phyloP scores from a whole-genome alignment of 2,888 invertebrate genomes.

The Pediacus dermestoides region DNA sequence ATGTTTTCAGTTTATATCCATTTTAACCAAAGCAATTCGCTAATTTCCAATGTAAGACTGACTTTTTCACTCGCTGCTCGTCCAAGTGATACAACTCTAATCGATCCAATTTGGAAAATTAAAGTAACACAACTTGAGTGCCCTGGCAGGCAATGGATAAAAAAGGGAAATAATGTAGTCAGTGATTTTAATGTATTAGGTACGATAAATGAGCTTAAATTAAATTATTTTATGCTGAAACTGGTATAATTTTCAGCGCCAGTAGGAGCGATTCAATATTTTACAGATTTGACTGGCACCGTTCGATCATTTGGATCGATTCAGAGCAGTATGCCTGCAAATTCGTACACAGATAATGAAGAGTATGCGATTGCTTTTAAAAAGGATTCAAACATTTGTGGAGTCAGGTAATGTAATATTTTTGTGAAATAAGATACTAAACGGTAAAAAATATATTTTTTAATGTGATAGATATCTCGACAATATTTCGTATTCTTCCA shows the following conservation, averaged over 20 bases:
- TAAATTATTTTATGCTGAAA: constrained; percentile 9
- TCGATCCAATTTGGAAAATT: constrained; percentile 37
- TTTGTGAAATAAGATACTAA: constrained; percentile 3
- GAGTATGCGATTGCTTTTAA: constrained; percentile 65
- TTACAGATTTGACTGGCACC: constrained; percentile 55
- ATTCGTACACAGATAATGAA: constrained; percentile 57
- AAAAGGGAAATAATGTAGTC: constrained; percentile 4
- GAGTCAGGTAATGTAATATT: constrained; percentile 12
- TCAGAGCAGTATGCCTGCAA: no score
- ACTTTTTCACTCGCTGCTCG: constrained; percentile 47
- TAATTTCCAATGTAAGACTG: constrained; percentile 28
- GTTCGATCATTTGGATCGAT: constrained; percentile 64
- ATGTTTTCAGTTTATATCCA: constrained; percentile 36
- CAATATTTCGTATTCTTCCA: no score
- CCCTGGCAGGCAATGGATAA: no score
- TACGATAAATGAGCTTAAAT: constrained; percentile 13
- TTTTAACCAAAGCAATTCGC: constrained; percentile 30
- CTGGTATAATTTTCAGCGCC: constrained; percentile 51
- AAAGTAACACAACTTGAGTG: constrained; percentile 46
- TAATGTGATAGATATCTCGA: no score
- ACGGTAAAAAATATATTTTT: no score
- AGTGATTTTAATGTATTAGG: constrained; percentile 24
- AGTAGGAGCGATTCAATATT: constrained; percentile 65
- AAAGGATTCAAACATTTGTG: constrained; percentile 39
- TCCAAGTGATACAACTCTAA: constrained; percentile 35